Evolutionary conservation across 2,888 invertebrate species (phyloP).

Genomic region (Netelia virgata): DNA sequence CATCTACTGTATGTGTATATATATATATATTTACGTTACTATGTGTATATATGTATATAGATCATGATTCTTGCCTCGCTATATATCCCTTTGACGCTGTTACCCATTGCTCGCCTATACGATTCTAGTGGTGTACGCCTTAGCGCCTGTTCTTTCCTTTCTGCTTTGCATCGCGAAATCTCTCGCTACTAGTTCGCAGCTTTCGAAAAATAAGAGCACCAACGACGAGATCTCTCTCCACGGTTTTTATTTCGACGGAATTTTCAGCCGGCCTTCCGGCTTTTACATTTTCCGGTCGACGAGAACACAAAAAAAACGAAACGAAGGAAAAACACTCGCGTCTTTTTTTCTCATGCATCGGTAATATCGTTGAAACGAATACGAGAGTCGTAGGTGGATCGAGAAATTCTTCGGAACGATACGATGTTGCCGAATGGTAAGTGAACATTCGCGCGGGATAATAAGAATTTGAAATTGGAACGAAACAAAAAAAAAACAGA

Average conservation of each 20-base stretch:
- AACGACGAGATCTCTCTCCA: constrained; percentile 1
- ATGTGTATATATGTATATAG: constrained; percentile 16
- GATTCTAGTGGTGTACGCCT: constrained; percentile 44
- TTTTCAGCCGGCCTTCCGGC: constrained; percentile 25
- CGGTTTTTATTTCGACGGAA: constrained; percentile 46
- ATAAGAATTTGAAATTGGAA: no score
- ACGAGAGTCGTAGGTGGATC: neutral
- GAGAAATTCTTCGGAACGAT: neutral
- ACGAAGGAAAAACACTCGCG: constrained; percentile 3
- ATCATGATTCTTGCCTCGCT: no score
- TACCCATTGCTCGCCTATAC: constrained; percentile 54
- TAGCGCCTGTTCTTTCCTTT: constrained; percentile 30
- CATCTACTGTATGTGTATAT: constrained; percentile 48
- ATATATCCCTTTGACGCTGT: constrained; percentile 49
- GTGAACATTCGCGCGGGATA: no score
- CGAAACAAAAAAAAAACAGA: neutral
- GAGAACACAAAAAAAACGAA: neutral
- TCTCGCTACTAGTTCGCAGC: constrained; percentile 15
- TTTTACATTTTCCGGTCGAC: neutral
- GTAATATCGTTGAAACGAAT: neutral
- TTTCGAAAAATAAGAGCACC: constrained; percentile 29
- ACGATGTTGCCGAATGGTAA: no score
- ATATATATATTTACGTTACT: constrained; percentile 4
- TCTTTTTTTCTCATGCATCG: neutral
- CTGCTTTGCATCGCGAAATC: constrained; percentile 41